Evolutionary conservation across 2,113 vertebrate species (phyloP).

Genomic region (Piaya cayana): DNA sequence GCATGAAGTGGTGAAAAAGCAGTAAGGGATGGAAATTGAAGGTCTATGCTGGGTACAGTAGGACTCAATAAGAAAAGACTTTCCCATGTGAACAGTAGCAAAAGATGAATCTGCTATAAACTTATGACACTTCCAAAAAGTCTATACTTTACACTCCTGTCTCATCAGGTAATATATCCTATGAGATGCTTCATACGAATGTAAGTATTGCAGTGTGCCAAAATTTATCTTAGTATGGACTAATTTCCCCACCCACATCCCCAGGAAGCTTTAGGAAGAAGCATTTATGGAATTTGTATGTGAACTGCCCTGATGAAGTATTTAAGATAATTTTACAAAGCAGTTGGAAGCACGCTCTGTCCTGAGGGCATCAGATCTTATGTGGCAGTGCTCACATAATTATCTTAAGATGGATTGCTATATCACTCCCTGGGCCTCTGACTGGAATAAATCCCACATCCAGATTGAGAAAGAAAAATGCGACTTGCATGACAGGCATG

Average conservation of each 20-base stretch:
- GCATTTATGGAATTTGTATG: not conserved
- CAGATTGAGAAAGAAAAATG: slow-evolving; percentile 13
- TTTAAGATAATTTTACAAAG: slow-evolving; percentile 33
- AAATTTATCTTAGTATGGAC: slow-evolving; percentile 29
- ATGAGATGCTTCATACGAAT: not conserved
- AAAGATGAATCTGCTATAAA: slow-evolving; percentile 7
- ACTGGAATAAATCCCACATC: slow-evolving; percentile 21
- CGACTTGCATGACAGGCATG: not conserved
- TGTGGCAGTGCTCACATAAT: slow-evolving; percentile 2
- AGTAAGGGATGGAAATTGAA: not conserved
- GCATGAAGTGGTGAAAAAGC: not conserved
- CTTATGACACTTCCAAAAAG: slow-evolving; percentile 18
- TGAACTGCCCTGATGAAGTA: not conserved
- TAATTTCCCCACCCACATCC: slow-evolving; percentile 31
- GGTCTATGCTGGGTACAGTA: not conserved
- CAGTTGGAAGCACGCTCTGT: not conserved
- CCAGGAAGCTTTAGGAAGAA: slow-evolving; percentile 23
- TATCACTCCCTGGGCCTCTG: slow-evolving; percentile 10
- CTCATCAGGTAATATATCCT: not conserved
- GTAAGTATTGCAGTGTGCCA: slow-evolving; percentile 18
- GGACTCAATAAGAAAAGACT: not conserved
- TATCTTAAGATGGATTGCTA: not conserved
- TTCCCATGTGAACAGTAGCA: not conserved
- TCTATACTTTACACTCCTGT: not conserved
- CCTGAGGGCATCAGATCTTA: slow-evolving; percentile 25